Conservation (phyloP, 2,113 vertebrate species). For the Emydocephalus ijimae region DNA sequence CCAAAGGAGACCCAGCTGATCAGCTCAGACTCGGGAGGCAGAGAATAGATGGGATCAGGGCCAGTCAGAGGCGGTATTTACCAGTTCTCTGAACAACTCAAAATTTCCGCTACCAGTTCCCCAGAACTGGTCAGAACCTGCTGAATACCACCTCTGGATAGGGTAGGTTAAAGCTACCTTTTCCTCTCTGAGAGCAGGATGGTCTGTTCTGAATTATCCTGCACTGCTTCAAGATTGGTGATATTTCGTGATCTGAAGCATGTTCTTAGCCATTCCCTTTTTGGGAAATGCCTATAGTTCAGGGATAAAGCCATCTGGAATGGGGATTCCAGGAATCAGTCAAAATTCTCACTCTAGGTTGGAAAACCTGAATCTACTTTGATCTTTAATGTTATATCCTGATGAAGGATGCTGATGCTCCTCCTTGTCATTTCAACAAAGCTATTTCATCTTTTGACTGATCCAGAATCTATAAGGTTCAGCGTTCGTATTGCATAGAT, state of each 20-base stretch:
- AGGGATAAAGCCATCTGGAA: background rate
- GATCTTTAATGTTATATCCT: background rate
- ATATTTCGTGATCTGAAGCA: background rate
- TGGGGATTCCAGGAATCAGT: background rate
- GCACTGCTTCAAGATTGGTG: background rate
- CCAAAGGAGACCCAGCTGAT: too few species aligned
- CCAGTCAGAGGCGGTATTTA: too few species aligned
- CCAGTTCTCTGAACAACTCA: too few species aligned
- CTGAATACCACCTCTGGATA: background rate
- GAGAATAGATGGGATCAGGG: too few species aligned
- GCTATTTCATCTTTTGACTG: background rate
- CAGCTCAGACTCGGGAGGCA: too few species aligned
- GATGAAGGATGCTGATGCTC: background rate
- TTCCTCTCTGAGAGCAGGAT: background rate
- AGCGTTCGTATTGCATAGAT: rapidly evolving
- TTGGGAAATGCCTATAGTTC: background rate
- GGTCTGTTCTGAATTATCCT: background rate
- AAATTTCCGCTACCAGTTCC: too few species aligned
- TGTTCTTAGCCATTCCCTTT: background rate
- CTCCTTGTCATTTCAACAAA: background rate
- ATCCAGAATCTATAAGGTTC: background rate
- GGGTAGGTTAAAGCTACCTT: background rate
- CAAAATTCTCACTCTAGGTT: background rate
- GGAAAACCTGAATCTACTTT: background rate
- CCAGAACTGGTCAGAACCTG: too few species aligned